Base-by-base conservation (phyloP, 1,140 invertebrate genomes). In the Colletes latitarsis region DNA sequence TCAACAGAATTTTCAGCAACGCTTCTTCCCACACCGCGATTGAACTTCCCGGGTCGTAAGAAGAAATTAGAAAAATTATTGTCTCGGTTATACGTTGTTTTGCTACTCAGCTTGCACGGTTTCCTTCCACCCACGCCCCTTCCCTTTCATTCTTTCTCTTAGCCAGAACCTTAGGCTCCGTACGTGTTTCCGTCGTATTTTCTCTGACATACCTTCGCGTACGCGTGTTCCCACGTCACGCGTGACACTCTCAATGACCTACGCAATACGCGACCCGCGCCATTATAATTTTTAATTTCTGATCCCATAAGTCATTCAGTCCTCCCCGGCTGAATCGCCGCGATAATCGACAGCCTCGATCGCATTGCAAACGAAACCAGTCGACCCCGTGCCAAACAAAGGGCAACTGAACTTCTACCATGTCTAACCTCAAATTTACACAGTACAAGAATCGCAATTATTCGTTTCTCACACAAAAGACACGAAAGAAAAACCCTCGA, bases 211-310 rank as follows among this genome's bases (percentile, higher is more conserved):
- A 69, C 84, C 84, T 78, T 43, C 15, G 79, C 83, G 74, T 85
- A 85, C 82, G 55, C 73, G 41, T 69, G 55, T 79, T 77, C 68
- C 73, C 73, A 84, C 74, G 84, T 85, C 79, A 86, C 71, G 74
- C 70, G 73, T 82, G 83, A 85, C 79, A 82, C 75, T 85, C 84
- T 82, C 70, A 57, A 81, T 67, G 68, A 71, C 60, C 62, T 71
- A 85, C 74, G 84, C 82, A 77, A 81, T 17, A 60, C 69, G 41
- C 53, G 39, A 17, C 9, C 19, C 21, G 72, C n/a, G 57, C 15
- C 17, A 82, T 75, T 74, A 76, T 67, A 41, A 82, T 78, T 84
- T 82, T 85, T 78, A 69, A 71, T 74, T 84, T 55, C 57, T 64
- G 60, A 57, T 52, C 70, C n/a, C 15, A 46, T 67, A 71, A 53